Base-by-base conservation (phyloP, 2,113 vertebrate genomes). In the Ifrita kowaldi region DNA sequence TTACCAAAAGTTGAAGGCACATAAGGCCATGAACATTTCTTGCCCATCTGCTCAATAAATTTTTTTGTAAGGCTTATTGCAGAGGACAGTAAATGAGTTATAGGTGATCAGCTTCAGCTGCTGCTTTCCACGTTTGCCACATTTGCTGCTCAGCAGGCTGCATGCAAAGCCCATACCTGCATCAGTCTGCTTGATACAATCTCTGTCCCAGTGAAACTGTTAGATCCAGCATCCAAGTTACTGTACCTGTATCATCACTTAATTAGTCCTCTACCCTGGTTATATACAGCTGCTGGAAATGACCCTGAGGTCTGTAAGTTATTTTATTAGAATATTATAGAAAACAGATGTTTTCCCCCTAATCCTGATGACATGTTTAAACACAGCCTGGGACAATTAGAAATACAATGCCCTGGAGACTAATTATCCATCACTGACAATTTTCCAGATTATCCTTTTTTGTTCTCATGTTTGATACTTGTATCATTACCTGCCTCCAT, bases 21-120 rank as follows among this genome's bases (percentile, higher is more conserved):
- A 65, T 89, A 94, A 89, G 93, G 88, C 92, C 77, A 63, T 73
- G 94, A 97, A 81, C 93, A 86, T 87, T 91, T 92, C 78, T 89
- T 89, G 93, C 78, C 95, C 93, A 97, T 95, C 94, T 97, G 96
- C 84, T 91, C 90, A 79, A 89, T 95, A 89, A 68, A 65, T 86
- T 90, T 92, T 93, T 91, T 70, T 84, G 77, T 71, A 77, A 76
- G 80, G 74, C 80, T 92, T 62, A 75, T 39, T 87, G 87, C 67
- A 59, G 67, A 76, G 44, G 5, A 23, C 52, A 78, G 39, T 37
- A 37, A 70, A 80, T 89, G 92, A 96, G 55, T 97, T 96, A 87
- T 42, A 76, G 87, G 81, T 24, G 35, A 56, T 93, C 91, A 93
- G 86, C 90, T 85, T 97, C 92, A 95, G 88, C 92, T 94, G 90